These are phyloP conservation scores for Tiliacea citrago DNA, from an alignment of 2,888 invertebrate species.

Conservation along the genomic window DNA sequence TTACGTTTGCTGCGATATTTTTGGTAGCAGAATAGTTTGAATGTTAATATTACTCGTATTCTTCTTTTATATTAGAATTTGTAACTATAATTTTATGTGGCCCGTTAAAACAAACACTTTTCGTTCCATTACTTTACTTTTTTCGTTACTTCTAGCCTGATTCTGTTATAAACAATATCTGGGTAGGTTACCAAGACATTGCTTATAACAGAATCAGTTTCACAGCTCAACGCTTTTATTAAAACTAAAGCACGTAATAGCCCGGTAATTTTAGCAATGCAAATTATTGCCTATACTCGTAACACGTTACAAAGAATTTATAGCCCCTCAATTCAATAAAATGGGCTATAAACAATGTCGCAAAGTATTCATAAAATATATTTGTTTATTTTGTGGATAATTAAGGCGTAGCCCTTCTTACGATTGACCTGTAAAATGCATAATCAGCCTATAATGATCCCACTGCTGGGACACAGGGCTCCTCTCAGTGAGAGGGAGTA, in stretches of 20 bases:
- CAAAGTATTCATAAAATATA: slow-evolving; percentile 65
- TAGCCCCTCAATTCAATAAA: slow-evolving; percentile 69
- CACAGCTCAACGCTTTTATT: slow-evolving; percentile 31
- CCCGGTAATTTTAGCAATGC: slow-evolving; percentile 69
- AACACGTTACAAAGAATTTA: slow-evolving; percentile 75
- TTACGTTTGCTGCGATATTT: slow-evolving; percentile 4
- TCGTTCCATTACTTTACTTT: too few relatives aligned
- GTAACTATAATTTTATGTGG: too few relatives aligned
- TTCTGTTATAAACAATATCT: too few relatives aligned
- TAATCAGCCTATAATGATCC: too few relatives aligned
- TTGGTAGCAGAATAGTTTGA: background rate
- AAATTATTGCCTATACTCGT: slow-evolving; percentile 74
- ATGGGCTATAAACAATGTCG: slow-evolving; percentile 75
- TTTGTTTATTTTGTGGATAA: slow-evolving; percentile 55
- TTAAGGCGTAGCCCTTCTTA: slow-evolving; percentile 28
- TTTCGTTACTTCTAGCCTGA: too few relatives aligned
- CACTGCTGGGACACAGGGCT: too few relatives aligned
- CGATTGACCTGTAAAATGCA: slow-evolving; percentile 10
- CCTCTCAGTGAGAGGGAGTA: too few relatives aligned
- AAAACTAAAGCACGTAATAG: slow-evolving; percentile 52
- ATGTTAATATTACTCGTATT: background rate
- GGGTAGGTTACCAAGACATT: slow-evolving; percentile 27
- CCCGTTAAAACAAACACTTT: too few relatives aligned
- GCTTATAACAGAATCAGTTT: slow-evolving; percentile 51
- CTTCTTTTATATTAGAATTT: too few relatives aligned